These are phyloP conservation scores for Agonopterix heracliana DNA, from an alignment of 2,888 invertebrate species.

Conservation along the genomic window DNA sequence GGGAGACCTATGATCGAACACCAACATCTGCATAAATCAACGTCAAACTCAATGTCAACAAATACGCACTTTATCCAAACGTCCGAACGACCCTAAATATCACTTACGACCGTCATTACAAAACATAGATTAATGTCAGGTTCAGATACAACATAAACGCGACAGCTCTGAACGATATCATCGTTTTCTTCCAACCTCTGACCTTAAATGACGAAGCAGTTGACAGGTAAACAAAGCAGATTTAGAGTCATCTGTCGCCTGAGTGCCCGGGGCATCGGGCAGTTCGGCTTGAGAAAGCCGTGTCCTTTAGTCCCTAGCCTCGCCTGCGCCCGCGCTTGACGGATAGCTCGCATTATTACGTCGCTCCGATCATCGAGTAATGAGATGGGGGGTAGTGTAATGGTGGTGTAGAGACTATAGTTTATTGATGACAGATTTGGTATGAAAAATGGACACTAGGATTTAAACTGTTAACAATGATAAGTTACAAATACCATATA, in stretches of 20 bases:
- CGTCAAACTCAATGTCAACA: no score
- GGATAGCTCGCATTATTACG: constrained; percentile 58
- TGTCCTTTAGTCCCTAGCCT: constrained; percentile 45
- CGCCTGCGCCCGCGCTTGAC: constrained; percentile 41
- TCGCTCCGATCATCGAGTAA: constrained; percentile 51
- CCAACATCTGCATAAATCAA: no score
- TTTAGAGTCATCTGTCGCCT: constrained; percentile 34
- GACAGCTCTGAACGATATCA: neutral
- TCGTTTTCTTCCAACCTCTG: constrained; percentile 22
- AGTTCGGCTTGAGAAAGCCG: constrained; percentile 50
- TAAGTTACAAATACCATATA: neutral
- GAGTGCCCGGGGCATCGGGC: constrained; percentile 11
- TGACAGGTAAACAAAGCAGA: constrained; percentile 39
- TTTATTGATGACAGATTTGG: no score
- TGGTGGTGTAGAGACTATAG: constrained; percentile 6
- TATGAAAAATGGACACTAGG: neutral
- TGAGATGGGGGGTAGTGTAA: constrained; percentile 37
- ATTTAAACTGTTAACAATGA: neutral
- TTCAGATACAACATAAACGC: neutral
- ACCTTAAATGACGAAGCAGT: constrained; percentile 23
- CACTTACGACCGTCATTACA: neutral
- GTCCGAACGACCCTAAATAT: no score
- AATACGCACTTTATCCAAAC: no score
- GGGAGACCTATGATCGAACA: neutral
- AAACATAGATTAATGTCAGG: constrained; percentile 11